Conservation (phyloP, 2,888 invertebrate genomes). For the Folsomia candida region DNA sequence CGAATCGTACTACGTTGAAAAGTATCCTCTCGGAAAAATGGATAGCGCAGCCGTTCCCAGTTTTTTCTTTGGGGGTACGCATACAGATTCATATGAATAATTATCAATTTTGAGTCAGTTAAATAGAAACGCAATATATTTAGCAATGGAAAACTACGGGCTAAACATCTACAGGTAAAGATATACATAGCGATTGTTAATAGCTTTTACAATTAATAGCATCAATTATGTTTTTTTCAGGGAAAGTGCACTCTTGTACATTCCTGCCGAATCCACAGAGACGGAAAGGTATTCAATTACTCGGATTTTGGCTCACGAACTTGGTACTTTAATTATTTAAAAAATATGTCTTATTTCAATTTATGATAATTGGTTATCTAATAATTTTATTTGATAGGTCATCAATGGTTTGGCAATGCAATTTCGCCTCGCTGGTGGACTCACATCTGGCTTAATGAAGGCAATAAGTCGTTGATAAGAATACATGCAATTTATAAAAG, state of each 20-base stretch:
- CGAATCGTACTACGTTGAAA: constrained; percentile 19
- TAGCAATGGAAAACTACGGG: constrained; percentile 40
- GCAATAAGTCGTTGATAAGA: no score
- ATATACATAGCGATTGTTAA: neutral
- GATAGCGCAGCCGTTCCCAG: constrained; percentile 41
- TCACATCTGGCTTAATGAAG: constrained; percentile 46
- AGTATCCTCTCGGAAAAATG: constrained; percentile 38
- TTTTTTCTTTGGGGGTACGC: constrained; percentile 30
- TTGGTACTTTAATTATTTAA: constrained; percentile 20
- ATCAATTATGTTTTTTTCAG: constrained; percentile 14
- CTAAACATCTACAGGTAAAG: constrained; percentile 42
- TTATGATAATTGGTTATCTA: no score
- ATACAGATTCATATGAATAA: neutral
- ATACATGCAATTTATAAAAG: no score
- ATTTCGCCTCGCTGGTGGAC: constrained; percentile 38
- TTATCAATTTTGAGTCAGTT: neutral
- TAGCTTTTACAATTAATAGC: neutral
- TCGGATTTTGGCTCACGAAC: constrained; percentile 41
- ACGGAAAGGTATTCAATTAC: constrained; percentile 39
- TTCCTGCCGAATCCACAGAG: constrained; percentile 38
- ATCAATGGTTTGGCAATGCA: constrained; percentile 43
- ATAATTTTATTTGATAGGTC: constrained; percentile 17
- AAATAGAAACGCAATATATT: neutral
- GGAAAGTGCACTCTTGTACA: constrained; percentile 37
- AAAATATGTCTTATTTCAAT: constrained; percentile 3